Evolutionary conservation across 2,797 vertebrate genomes (phyloP).

Genomic region (Acanthurus tractus): DNA sequence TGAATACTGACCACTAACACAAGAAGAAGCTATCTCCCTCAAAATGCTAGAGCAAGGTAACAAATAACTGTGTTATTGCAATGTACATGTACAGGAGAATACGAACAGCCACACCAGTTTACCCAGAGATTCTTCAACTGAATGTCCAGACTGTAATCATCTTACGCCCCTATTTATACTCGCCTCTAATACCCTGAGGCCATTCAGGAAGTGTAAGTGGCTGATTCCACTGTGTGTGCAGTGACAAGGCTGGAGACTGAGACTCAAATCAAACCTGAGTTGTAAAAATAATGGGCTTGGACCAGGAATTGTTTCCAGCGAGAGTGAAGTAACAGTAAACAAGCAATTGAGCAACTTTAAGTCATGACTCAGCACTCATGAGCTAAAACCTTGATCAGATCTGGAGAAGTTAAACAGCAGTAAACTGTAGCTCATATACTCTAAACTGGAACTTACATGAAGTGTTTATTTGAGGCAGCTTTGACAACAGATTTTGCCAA

Average conservation of each 20-base stretch:
- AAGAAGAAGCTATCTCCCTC: not conserved
- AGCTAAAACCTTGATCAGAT: conserved; percentile 4
- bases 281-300: conserved; percentile 1
- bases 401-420: not conserved
- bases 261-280: conserved; percentile 5
- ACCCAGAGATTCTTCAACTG: conserved; percentile 2
- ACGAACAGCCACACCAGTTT: conserved; percentile 15
- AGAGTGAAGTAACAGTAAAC: not conserved
- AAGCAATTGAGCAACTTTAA: not conserved
- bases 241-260: not conserved
- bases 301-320: not conserved
- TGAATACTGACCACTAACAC: not conserved
- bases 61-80: not conserved
- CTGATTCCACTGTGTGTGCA: conserved; percentile 13
- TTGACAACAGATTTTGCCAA: conserved; percentile 34
- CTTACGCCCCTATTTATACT: conserved; percentile 71
- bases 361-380: not conserved
- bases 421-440: conserved; percentile 1
- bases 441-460: conserved; percentile 27
- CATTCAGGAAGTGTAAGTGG: conserved; percentile 6
- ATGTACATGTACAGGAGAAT: not conserved
- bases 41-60: not conserved
- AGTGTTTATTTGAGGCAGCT: conserved; percentile 34
- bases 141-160: conserved; percentile 56
- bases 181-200: conserved; percentile 57